These are phyloP conservation scores for Sebastes schlegelii DNA, from an alignment of 2,113 vertebrate genomes.

Conservation along the genomic window DNA sequence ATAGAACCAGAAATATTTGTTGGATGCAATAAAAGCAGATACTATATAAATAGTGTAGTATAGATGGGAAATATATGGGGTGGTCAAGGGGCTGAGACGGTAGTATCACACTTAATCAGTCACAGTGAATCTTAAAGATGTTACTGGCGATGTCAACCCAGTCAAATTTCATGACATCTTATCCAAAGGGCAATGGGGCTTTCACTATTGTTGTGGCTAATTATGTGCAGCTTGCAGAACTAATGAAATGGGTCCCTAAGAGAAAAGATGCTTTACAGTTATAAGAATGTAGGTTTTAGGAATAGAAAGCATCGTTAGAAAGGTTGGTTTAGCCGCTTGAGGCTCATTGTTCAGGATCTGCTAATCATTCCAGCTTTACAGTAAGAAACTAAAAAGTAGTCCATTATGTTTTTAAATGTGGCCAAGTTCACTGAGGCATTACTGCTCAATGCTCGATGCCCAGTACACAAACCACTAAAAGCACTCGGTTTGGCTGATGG, in stretches of 20 bases:
- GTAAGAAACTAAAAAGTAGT: not conserved
- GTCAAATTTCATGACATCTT: not conserved
- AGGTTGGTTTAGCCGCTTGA: not conserved
- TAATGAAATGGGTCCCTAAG: not conserved
- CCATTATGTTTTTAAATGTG: not conserved
- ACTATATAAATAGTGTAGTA: constrained; percentile 16
- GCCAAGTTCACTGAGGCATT: constrained; percentile 31
- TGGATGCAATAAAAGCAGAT: constrained; percentile 34
- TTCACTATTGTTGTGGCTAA: not conserved
- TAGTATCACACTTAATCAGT: not conserved
- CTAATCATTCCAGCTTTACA: not conserved
- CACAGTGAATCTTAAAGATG: not conserved
- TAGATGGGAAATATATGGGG: not conserved
- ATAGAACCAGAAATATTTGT: constrained; percentile 11
- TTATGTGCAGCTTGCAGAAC: not conserved
- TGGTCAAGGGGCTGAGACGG: not conserved
- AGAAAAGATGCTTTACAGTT: not conserved
- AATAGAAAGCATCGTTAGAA: not conserved
- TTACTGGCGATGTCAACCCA: not conserved
- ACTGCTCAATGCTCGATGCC: not conserved
- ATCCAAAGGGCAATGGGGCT: not conserved
- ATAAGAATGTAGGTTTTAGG: not conserved
- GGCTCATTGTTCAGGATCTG: not conserved
- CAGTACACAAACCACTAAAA: not conserved
- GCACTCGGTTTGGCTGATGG: not conserved